Conservation (phyloP, 92 coral and sea anemone genomes). For the Nematostella vectensis region DNA sequence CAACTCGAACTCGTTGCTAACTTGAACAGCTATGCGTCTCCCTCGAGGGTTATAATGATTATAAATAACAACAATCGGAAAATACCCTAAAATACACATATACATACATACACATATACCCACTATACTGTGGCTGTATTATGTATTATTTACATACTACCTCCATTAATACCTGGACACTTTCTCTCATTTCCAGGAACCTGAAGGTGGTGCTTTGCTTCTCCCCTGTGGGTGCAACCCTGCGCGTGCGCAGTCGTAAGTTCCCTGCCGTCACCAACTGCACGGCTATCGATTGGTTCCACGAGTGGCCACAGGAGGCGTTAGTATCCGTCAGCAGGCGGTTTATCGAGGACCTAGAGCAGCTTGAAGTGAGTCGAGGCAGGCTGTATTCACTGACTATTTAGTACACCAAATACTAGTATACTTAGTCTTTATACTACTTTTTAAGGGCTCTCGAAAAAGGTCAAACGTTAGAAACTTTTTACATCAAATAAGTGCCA, state of each 20-base stretch:
- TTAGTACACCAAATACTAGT: neutral
- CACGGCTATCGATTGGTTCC: slow-evolving; percentile 99
- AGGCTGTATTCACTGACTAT: too few species aligned
- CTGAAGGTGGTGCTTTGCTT: slow-evolving; percentile 89
- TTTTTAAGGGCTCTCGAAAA: neutral
- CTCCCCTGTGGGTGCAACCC: slow-evolving; percentile 98
- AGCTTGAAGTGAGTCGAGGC: slow-evolving; percentile 68
- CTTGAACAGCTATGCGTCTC: too few species aligned
- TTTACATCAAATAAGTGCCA: neutral
- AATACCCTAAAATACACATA: too few species aligned
- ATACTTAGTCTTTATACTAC: neutral
- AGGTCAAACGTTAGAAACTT: neutral
- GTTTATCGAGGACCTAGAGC: slow-evolving; percentile 92
- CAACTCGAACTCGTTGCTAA: too few species aligned
- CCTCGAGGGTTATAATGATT: too few species aligned
- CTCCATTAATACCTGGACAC: too few species aligned
- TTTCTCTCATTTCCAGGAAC: slow-evolving; percentile 1
- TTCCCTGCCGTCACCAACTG: slow-evolving; percentile 99
- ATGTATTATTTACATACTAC: too few species aligned
- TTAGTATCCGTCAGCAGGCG: slow-evolving; percentile 98
- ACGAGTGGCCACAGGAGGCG: slow-evolving; percentile 99
- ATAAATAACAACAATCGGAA: too few species aligned
- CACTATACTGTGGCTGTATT: too few species aligned
- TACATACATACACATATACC: too few species aligned
- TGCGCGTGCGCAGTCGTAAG: slow-evolving; percentile 97